These are phyloP conservation scores for Nyctalus aviator DNA, from an alignment of 2,797 vertebrate genomes.

Conservation along the genomic window DNA sequence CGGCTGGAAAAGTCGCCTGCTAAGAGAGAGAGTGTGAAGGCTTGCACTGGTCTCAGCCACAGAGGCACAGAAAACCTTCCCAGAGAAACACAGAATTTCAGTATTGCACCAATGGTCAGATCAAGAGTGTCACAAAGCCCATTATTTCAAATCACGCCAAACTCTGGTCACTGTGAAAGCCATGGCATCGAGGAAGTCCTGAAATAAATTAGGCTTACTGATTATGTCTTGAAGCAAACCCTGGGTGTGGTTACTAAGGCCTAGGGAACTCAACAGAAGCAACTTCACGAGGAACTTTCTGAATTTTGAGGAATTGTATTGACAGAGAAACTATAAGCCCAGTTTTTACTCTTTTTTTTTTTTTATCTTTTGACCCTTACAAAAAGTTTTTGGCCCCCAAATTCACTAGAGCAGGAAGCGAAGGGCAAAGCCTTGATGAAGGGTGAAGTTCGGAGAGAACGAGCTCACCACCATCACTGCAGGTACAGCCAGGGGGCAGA, in stretches of 20 bases:
- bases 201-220: neutral
- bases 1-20: neutral
- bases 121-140: neutral
- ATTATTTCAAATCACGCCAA: neutral
- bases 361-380: neutral
- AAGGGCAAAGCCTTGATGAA: no score
- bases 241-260: neutral
- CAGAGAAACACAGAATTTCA: neutral
- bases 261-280: neutral
- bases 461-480: fast-evolving
- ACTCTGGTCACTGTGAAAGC: neutral
- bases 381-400: neutral
- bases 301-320: neutral
- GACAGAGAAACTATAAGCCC: neutral
- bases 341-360: neutral
- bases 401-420: neutral
- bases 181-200: neutral
- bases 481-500: fast-evolving
- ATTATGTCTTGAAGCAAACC: neutral
- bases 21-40: neutral
- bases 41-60: fast-evolving
- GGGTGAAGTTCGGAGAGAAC: neutral
- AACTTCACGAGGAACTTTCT: neutral
- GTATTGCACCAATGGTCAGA: neutral
- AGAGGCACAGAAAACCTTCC: no score